These are phyloP conservation scores for Silvanus unidentatus DNA, from an alignment of 2,888 invertebrate genomes.

Conservation along the genomic window DNA sequence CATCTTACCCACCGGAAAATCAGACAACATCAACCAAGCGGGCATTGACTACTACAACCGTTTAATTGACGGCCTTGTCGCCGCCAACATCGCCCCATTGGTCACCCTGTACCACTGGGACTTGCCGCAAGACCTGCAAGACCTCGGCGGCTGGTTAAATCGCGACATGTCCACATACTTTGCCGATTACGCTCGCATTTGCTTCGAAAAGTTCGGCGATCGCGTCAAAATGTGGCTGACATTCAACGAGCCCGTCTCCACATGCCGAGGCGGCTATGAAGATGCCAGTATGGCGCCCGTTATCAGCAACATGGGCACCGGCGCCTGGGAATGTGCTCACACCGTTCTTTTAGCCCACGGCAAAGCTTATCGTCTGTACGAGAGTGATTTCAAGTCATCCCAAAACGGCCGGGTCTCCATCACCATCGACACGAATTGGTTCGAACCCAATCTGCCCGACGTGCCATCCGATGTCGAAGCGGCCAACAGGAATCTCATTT, in stretches of 20 bases:
- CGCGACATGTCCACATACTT: conserved; percentile 50
- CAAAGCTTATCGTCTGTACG: conserved; percentile 54
- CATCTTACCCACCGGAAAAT: conserved; percentile 61
- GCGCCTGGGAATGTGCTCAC: conserved; percentile 57
- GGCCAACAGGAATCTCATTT: conserved; percentile 52
- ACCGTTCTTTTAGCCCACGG: conserved; percentile 61
- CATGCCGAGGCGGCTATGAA: conserved; percentile 36
- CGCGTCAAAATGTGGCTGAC: conserved; percentile 50
- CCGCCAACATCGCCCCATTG: conserved; percentile 51
- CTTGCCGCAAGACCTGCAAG: conserved; percentile 48
- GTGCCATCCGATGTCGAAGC: conserved; percentile 54
- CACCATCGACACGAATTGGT: conserved; percentile 56
- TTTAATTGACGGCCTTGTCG: conserved; percentile 56
- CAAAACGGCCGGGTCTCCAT: conserved; percentile 39
- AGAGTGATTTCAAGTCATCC: conserved; percentile 45
- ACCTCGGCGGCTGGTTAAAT: conserved; percentile 46
- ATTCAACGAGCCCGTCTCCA: conserved; percentile 48
- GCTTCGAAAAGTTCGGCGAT: conserved; percentile 32
- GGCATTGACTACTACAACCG: conserved; percentile 72
- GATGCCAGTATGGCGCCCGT: conserved; percentile 46
- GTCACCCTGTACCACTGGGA: conserved; percentile 54
- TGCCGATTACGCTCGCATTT: conserved; percentile 51
- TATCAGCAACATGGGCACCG: conserved; percentile 47
- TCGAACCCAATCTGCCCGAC: conserved; percentile 53
- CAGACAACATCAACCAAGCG: conserved; percentile 57